phyloP scores from a whole-genome alignment of 2,113 vertebrate species.

The Psittacus erithacus region DNA sequence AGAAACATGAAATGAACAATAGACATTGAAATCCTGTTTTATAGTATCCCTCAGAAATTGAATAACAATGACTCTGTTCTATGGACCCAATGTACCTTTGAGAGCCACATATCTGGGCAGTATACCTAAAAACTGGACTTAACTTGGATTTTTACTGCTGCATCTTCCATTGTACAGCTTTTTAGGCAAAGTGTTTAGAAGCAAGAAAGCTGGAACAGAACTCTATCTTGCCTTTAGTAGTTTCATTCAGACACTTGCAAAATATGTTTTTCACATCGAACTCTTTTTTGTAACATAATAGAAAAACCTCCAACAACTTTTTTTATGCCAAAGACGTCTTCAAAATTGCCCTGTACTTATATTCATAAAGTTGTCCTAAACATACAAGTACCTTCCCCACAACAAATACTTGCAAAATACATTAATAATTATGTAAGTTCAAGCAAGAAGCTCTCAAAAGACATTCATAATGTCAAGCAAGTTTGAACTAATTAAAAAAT shows the following conservation, averaged over 20 bases:
- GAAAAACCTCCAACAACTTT: neutral
- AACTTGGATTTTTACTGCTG: neutral
- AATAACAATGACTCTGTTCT: neutral
- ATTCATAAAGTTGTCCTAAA: neutral
- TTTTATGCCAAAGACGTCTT: neutral
- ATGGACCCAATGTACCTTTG: neutral
- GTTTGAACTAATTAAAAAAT: constrained; percentile 21
- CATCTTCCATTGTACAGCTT: neutral
- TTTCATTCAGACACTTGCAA: neutral
- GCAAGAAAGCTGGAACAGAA: neutral
- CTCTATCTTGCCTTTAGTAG: neutral
- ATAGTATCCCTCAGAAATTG: neutral
- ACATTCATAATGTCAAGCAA: neutral
- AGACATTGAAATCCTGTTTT: constrained; percentile 32
- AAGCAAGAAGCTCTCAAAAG: neutral
- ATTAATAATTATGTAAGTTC: neutral
- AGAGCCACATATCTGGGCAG: neutral
- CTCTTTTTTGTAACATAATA: neutral
- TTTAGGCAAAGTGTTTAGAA: neutral
- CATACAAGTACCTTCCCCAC: neutral
- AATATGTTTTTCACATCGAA: neutral
- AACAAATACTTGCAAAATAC: neutral
- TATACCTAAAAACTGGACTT: neutral
- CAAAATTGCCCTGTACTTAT: neutral
- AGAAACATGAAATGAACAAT: constrained; percentile 51